These are phyloP conservation scores for Sesia apiformis DNA, from an alignment of 2,888 invertebrate genomes.

Conservation along the genomic window DNA sequence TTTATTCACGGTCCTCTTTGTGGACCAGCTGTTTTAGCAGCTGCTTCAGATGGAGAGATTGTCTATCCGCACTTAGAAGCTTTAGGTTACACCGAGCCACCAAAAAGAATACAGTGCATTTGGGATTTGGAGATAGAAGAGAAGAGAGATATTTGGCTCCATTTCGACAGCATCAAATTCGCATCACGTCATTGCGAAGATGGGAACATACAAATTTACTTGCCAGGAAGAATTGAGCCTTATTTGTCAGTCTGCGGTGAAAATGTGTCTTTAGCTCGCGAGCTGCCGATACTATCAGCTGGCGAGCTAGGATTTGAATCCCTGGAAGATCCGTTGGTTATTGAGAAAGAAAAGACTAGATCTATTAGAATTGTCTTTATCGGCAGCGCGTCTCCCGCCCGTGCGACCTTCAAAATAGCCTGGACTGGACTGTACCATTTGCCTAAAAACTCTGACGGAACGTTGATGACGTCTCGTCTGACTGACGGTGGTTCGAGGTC, in stretches of 20 bases:
- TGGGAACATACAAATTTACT: conserved; percentile 87
- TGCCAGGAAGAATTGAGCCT: conserved; percentile 82
- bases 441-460: conserved; percentile 88
- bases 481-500: conserved; percentile 68
- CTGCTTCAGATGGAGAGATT: conserved; percentile 89
- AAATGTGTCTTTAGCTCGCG: conserved; percentile 86
- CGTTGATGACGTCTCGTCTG: conserved; percentile 83
- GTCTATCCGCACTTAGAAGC: conserved; percentile 90
- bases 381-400: conserved; percentile 84
- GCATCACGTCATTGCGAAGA: conserved; percentile 90
- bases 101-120: conserved; percentile 83
- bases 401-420: conserved; percentile 89
- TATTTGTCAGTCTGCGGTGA: conserved; percentile 89
- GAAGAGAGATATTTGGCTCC: conserved; percentile 89
- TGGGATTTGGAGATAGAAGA: conserved; percentile 89
- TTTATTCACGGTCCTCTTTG: conserved; percentile 93
- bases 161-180: conserved; percentile 90
- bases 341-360: conserved; percentile 76
- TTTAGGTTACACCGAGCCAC: conserved; percentile 78
- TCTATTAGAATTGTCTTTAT: conserved; percentile 83
- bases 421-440: conserved; percentile 93
- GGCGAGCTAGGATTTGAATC: conserved; percentile 82
- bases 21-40: conserved; percentile 86
- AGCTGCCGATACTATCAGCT: conserved; percentile 85
- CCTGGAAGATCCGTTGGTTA: conserved; percentile 67